Evolutionary conservation across 2,888 invertebrate genomes (phyloP), one percentile per base, ranked within the genome.

Genomic region (Machimus atricapillus): DNA sequence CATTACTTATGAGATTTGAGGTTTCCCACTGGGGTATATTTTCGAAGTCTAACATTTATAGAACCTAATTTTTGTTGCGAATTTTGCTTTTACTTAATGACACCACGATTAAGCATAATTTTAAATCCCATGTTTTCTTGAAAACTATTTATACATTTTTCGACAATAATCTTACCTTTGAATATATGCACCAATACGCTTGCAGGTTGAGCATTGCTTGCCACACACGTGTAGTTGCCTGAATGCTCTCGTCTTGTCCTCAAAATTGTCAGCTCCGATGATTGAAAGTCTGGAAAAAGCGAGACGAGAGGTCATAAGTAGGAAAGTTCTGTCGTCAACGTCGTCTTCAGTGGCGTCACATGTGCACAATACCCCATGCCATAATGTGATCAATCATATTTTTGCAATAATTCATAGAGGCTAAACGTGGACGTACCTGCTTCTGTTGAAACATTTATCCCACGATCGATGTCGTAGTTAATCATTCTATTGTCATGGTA

Each of bases 401-500:
- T 58, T 82, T 58, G 82, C 66, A 82, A 82, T 79, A 79, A 79
- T 79, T 79, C 79, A 79, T 40, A 34, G 76, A 37, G 76, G 66
- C 66, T 23, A 27, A 85, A 74, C 37, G 34, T 5, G 23, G 94
- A 94, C 90, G 96, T 94, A 91, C 95, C 95, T 86, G 94, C 94
- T 56, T 97, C 97, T 7, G 97, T 97, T 88, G 96, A 97, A 86
- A 97, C 97, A 92, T 97, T 97, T 91, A 97, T 96, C 87, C 97
- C 97, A 88, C 96, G 95, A 91, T 97, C 97, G 74, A 94, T 94
- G 93, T 97, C 97, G 93, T 97, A 97, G 94, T 97, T 97, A 92
- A 97, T 97, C 97, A 97, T 97, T 89, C 97, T 95, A 91, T 96
- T 96, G 93, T 97, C 97, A 93, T 97, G 96, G 92, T 97, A 97